phyloP scores from a whole-genome alignment of 2,888 invertebrate genomes.

The Eulithis prunata region DNA sequence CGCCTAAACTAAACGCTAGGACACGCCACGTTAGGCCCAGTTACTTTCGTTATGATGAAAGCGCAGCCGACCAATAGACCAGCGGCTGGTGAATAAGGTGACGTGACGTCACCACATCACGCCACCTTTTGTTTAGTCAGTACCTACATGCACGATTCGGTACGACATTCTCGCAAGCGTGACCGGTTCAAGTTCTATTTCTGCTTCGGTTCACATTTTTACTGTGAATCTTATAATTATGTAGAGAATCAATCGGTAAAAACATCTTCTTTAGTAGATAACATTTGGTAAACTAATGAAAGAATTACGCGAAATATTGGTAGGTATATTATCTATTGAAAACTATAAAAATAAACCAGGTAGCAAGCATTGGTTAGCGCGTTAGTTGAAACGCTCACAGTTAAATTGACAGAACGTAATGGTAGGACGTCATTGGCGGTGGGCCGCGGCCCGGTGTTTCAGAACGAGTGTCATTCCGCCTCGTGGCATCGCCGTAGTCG shows the following conservation, averaged over 20 bases:
- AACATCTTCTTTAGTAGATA: background rate
- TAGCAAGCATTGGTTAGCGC: conserved; percentile 34
- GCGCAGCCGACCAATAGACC: conserved; percentile 63
- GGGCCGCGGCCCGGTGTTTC: conserved; percentile 55
- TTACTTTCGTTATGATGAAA: conserved; percentile 51
- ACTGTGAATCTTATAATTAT: background rate
- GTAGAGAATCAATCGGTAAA: background rate
- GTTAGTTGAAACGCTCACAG: conserved; percentile 66
- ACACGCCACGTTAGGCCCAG: conserved; percentile 43
- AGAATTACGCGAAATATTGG: background rate
- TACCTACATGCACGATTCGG: conserved; percentile 66
- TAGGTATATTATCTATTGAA: background rate
- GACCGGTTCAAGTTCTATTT: conserved; percentile 23
- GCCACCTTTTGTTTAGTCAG: conserved; percentile 81
- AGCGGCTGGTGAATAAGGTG: conserved; percentile 73
- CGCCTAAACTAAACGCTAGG: conserved; percentile 44
- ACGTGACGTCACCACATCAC: conserved; percentile 82
- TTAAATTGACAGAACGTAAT: conserved; percentile 68
- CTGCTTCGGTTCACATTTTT: conserved; percentile 3
- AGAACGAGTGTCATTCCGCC: conserved; percentile 58
- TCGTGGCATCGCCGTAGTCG: conserved; percentile 59
- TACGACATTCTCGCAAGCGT: conserved; percentile 52
- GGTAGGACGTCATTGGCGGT: conserved; percentile 64
- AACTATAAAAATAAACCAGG: conserved; percentile 1
- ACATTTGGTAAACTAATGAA: background rate